These are phyloP conservation scores for Autographa pulchrina DNA, from an alignment of 2,888 invertebrate genomes.

Conservation along the genomic window DNA sequence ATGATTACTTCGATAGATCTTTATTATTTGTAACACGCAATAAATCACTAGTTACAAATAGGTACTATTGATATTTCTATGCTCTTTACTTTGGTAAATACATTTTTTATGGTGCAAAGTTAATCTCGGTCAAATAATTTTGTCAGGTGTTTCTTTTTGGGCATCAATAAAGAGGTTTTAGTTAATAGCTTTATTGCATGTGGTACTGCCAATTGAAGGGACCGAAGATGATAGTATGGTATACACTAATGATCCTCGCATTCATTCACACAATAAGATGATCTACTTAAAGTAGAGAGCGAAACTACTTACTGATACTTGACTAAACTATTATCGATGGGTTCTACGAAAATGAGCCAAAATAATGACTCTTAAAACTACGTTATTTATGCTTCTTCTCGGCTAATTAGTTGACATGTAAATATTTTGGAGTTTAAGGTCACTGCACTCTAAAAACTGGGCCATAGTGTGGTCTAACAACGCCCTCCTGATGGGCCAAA, in stretches of 20 bases:
- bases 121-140: conserved; percentile 12
- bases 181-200: conserved; percentile 65
- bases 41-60: not conserved
- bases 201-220: conserved; percentile 31
- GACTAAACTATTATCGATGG: not conserved
- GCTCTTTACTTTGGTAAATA: conserved; percentile 2
- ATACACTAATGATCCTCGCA: conserved; percentile 38
- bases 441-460: too few relatives aligned
- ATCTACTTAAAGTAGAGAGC: conserved; percentile 10
- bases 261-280: conserved; percentile 23
- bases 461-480: too few relatives aligned
- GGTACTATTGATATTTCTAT: conserved; percentile 4
- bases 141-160: conserved; percentile 14
- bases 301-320: conserved; percentile 10
- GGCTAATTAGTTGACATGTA: too few relatives aligned
- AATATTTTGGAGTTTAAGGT: too few relatives aligned
- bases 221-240: conserved; percentile 16
- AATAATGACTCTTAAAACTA: not conserved
- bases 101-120: not conserved
- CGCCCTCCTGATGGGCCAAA: too few relatives aligned
- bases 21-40: not conserved
- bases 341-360: not conserved
- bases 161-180: conserved; percentile 30
- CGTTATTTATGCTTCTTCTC: not conserved
- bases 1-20: not conserved